A percentile compares a stretch with the other conserved stretches of the same genome.
phyloP scores from a whole-genome alignment of 2,113 vertebrate species.

The Nyctibius bracteatus region DNA sequence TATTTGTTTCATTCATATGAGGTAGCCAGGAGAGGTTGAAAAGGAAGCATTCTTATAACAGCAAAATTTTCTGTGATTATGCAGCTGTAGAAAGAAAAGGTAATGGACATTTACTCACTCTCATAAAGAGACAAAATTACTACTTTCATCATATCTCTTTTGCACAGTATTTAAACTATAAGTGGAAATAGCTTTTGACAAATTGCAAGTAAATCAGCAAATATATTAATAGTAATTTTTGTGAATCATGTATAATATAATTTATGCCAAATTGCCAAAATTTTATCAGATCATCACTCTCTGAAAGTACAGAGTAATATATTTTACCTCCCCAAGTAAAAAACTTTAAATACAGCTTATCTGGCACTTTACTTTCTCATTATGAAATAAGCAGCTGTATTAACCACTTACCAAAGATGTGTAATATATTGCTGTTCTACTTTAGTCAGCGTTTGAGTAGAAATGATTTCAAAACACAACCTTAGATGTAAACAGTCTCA shows the following conservation, averaged over 20 bases:
- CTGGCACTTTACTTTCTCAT: constrained; percentile 11
- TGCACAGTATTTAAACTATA: constrained; percentile 47
- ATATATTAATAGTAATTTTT: constrained; percentile 43
- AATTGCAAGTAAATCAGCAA: constrained; percentile 53
- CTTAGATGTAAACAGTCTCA: background rate
- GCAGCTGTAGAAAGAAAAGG: constrained; percentile 31
- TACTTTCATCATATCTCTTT: constrained; percentile 54
- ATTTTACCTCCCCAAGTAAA: constrained; percentile 18
- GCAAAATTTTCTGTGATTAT: constrained; percentile 45
- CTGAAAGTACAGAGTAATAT: constrained; percentile 15
- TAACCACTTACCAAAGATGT: background rate
- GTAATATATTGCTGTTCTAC: background rate
- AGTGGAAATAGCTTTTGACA: constrained; percentile 42
- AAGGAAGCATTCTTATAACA: constrained; percentile 5
- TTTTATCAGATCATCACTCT: constrained; percentile 54
- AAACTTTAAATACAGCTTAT: constrained; percentile 35
- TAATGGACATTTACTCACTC: constrained; percentile 65
- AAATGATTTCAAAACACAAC: background rate
- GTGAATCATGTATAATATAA: background rate
- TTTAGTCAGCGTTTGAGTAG: constrained; percentile 6
- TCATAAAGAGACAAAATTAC: constrained; percentile 56
- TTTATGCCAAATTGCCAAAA: constrained; percentile 39
- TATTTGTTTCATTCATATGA: background rate
- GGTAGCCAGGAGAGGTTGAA: constrained; percentile 5
- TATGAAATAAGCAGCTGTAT: constrained; percentile 26